Percentiles rank a stretch among this genome's conserved stretches.
These are phyloP conservation scores for Tyrannus savana DNA, from an alignment of 2,113 vertebrate genomes.

Conservation along the genomic window DNA sequence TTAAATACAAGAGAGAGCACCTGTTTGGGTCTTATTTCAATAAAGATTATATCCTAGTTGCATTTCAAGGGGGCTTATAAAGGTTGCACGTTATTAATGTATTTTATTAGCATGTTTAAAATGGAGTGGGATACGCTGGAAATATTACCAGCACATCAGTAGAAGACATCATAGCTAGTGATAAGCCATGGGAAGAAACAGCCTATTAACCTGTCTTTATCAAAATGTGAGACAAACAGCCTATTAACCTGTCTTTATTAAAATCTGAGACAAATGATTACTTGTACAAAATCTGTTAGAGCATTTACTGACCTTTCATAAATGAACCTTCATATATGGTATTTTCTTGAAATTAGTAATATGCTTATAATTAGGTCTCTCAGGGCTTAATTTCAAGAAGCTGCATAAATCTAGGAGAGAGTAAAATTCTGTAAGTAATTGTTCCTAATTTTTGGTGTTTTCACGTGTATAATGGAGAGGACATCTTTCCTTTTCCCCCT, in stretches of 20 bases:
- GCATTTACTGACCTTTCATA: neutral
- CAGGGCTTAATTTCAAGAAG: neutral
- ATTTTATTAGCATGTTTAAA: neutral
- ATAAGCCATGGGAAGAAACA: neutral
- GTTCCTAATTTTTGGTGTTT: neutral
- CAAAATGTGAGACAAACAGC: neutral
- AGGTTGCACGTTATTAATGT: neutral
- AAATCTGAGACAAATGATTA: neutral
- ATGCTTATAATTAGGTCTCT: neutral
- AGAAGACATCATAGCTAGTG: neutral
- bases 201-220: neutral
- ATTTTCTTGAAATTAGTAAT: neutral
- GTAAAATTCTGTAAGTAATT: neutral
- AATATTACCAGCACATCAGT: neutral
- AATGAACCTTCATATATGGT: neutral
- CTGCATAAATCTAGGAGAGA: neutral
- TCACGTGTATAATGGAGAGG: neutral
- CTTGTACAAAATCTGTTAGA: neutral
- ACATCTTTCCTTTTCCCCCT: neutral
- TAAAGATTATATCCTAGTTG: neutral
- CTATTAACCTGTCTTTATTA: neutral
- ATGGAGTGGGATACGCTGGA: neutral
- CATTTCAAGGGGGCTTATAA: constrained; percentile 8
- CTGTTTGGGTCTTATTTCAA: constrained; percentile 6
- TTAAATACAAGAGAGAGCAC: neutral